Conservation (phyloP, 2,888 invertebrate genomes). For the Plagodis dolabraria region DNA sequence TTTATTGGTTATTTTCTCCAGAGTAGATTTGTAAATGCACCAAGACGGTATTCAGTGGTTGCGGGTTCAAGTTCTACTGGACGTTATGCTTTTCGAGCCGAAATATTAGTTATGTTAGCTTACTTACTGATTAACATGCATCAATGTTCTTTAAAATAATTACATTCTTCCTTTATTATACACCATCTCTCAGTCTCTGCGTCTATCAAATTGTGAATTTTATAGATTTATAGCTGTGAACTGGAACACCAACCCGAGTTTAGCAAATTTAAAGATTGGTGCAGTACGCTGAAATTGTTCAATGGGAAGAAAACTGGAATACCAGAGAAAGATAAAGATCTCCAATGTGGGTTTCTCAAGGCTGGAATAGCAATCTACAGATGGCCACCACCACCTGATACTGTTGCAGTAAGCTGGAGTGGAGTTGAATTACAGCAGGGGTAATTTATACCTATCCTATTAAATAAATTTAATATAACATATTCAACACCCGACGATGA, state of each 20-base stretch:
- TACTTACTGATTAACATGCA: too few relatives aligned
- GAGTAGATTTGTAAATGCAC: too few relatives aligned
- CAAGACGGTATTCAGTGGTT: too few relatives aligned
- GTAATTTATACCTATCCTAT: constrained; percentile 39
- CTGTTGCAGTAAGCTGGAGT: constrained; percentile 72
- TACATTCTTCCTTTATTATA: too few relatives aligned
- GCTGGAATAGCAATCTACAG: constrained; percentile 85
- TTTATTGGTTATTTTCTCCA: too few relatives aligned
- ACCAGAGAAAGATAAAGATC: constrained; percentile 69
- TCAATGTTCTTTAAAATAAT: too few relatives aligned
- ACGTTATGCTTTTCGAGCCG: too few relatives aligned
- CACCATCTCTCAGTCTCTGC: too few relatives aligned
- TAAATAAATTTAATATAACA: too few relatives aligned
- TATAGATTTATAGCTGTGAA: constrained; percentile 86
- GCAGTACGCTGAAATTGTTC: constrained; percentile 86
- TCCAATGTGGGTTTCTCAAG: constrained; percentile 63
- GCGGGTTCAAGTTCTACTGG: too few relatives aligned
- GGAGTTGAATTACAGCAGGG: constrained; percentile 85
- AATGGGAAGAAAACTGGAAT: constrained; percentile 82
- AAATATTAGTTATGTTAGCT: too few relatives aligned
- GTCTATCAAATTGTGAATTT: constrained; percentile 9
- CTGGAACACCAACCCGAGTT: constrained; percentile 88
- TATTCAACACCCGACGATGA: too few relatives aligned
- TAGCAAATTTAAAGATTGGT: constrained; percentile 87
- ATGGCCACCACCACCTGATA: constrained; percentile 86